Evolutionary conservation across 2,113 vertebrate genomes (phyloP), one percentile per base, ranked within the genome.

Genomic region (Equus przewalskii): DNA sequence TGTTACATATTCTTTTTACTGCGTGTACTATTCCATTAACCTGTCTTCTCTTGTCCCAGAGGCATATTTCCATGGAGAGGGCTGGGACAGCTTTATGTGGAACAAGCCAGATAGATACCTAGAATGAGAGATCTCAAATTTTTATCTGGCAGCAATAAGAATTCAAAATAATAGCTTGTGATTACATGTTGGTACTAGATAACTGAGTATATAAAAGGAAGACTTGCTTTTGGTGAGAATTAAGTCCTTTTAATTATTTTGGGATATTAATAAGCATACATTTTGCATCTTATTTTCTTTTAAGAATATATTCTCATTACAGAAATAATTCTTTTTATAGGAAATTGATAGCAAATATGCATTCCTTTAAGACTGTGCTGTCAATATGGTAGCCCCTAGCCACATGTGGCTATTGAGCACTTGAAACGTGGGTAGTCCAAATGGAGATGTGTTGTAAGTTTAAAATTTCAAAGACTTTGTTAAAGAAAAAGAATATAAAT

Each of bases 21-120:
- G 76, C 54, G 58, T 58, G 8, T 44, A n/a, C 46, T 88, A 16
- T 93, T 67, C 58, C 30, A 88, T 93, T 94, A 96, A 82, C 44
- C 58, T 88, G 51, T 36, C 60, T 18, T 82, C 26, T 33, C 56
- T 88, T 5, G 41, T 76, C 7, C 26, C 6, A 18, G 89, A 28
- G 8, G 22, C 12, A 0, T 72, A 84, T 96, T 83, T 92, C 64
- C 33, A 65, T 8, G 54, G 49, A 46, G 24, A 80, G 22, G 19
- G 9, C 60, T 65, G 36, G 49, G 26, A 44, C 7, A 88, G 41
- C 28, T 88, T 96, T 92, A 41, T 41, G 36, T 6, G 44, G 65
- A 78, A 82, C 18, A 92, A 84, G 18, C 26, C 62, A 76, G 30
- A 46, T 91, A 14, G 10, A 75, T 82, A 44, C 28, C 56, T 82